Conservation (phyloP, 2,113 vertebrate species). For the Machaerirhynchus nigripectus region DNA sequence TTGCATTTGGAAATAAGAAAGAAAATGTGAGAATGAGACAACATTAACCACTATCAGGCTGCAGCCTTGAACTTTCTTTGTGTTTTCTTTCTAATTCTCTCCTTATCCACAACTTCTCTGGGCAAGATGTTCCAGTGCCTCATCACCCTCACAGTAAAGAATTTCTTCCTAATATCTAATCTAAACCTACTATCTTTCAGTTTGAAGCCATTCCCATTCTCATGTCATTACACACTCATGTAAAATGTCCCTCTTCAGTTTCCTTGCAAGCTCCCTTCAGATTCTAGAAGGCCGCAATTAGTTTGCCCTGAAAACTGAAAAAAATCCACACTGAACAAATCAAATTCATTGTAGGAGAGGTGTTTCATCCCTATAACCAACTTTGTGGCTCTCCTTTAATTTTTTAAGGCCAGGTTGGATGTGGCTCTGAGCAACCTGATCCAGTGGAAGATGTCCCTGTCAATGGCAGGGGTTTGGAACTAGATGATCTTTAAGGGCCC, state of each 20-base stretch:
- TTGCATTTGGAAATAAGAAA: neutral
- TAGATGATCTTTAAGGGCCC: neutral
- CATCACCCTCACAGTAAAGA: neutral
- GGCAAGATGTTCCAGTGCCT: neutral
- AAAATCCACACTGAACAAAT: neutral
- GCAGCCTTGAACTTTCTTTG: neutral
- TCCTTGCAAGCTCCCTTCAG: neutral
- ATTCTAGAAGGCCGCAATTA: accelerated
- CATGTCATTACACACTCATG: neutral
- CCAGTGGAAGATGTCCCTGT: neutral
- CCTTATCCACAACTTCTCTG: neutral
- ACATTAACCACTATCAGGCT: neutral
- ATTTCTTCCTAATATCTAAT: neutral
- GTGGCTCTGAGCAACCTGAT: neutral
- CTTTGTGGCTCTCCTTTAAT: neutral
- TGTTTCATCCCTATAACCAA: neutral
- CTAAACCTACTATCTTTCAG: neutral
- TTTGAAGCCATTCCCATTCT: neutral
- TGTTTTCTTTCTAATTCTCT: neutral
- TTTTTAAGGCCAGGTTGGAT: neutral
- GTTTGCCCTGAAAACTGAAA: neutral
- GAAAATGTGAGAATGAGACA: neutral
- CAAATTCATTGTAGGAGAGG: neutral
- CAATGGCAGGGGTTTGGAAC: neutral
- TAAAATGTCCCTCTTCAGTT: neutral